Evolutionary conservation across 2,888 invertebrate species (phyloP), one percentile per base, ranked within the genome.

Genomic region (Pristionchus fissidentatus): DNA sequence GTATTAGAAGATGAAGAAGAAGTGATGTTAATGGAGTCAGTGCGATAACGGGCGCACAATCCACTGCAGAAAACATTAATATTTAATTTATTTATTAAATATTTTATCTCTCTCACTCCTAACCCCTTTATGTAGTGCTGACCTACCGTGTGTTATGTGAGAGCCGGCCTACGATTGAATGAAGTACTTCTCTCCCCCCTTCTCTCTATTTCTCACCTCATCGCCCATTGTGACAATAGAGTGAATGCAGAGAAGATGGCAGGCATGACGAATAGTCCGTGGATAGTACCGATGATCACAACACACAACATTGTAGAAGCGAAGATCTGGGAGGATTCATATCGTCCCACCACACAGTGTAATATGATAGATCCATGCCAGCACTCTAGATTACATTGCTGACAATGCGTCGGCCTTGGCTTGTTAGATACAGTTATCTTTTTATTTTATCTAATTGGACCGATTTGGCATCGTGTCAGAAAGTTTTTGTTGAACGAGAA

Each of bases 301-400:
- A 92, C 92, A 49, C 90, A 87, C n/a, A 91, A 83, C 91, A 92
- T 91, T 57, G 91, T 91, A 62, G 87, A 86, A 29, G 90, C 90
- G 81, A 92, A 92, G 32, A 92, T 87, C 89, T 90, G 84, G 60
- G 86, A 83, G 52, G 29, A 32, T n/a, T 7, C 7, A 5, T 13
- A 19, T 78, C 8, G 43, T 49, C 19, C 26, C 46, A n/a, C 2
- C 38, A 84, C n/a, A 38, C 29, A 15, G n/a, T n/a, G n/a, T n/a
- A n/a, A n/a, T n/a, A n/a, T n/a, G n/a, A n/a, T n/a, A n/a, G n/a
- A n/a, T n/a, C n/a, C n/a, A n/a, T n/a, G n/a, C n/a, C n/a, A n/a
- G n/a, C n/a, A n/a, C n/a, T n/a, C n/a, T n/a, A n/a, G n/a, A n/a
- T n/a, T n/a, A n/a, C n/a, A n/a, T n/a, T n/a, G n/a, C n/a, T n/a